Conservation (phyloP, 2,888 invertebrate genomes). For the Andrena trimmerana region DNA sequence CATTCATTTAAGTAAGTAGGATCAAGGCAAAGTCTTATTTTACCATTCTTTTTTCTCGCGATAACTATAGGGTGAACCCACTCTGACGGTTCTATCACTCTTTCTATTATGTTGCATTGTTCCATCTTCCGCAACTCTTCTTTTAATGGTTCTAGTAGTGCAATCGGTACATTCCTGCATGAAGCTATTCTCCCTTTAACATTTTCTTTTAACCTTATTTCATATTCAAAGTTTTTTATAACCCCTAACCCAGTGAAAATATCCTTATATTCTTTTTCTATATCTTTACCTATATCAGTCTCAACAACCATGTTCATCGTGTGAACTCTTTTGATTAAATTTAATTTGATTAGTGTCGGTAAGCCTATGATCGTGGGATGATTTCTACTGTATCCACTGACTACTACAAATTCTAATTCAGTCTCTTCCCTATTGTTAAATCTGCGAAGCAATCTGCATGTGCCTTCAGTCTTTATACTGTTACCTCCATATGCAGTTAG, state of each 20-base stretch:
- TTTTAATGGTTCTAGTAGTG: not conserved
- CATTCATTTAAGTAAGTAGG: not conserved
- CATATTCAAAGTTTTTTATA: no score
- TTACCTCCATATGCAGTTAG: not conserved
- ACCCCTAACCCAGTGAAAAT: not conserved
- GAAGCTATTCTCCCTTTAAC: no score
- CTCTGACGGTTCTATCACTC: not conserved
- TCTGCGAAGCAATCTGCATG: not conserved
- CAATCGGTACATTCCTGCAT: not conserved
- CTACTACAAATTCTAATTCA: not conserved
- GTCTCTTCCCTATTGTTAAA: conserved; percentile 2
- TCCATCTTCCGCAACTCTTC: not conserved
- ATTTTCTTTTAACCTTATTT: no score
- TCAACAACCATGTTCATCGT: not conserved
- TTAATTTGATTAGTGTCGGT: not conserved
- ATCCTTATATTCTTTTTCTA: not conserved
- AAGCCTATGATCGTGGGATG: not conserved
- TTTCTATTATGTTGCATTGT: not conserved
- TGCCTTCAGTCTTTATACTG: not conserved
- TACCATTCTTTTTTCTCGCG: not conserved
- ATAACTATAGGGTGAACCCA: not conserved
- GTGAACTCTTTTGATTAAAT: not conserved
- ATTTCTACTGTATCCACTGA: not conserved
- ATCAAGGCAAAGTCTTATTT: not conserved
- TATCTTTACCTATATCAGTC: not conserved